phyloP scores from a whole-genome alignment of 2,888 invertebrate species.

The Cephus sareptanus region DNA sequence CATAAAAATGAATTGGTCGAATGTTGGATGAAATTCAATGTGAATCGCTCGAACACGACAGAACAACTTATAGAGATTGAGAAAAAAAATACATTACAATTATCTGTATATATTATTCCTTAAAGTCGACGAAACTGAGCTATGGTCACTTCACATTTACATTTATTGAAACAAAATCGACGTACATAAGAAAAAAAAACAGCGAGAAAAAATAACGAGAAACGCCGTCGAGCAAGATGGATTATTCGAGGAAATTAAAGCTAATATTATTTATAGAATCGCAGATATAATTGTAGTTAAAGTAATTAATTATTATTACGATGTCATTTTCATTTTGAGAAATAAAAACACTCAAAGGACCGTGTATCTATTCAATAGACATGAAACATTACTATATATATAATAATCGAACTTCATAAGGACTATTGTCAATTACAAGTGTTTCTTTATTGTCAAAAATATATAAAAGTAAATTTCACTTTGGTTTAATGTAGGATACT shows the following conservation, averaged over 20 bases:
- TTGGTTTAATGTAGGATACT: neutral
- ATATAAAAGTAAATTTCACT: conserved; percentile 2
- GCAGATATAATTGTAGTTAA: conserved; percentile 7
- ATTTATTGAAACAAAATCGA: conserved; percentile 15
- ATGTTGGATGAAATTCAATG: neutral
- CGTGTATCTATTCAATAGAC: neutral
- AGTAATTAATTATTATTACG: conserved; percentile 15
- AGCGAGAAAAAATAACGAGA: conserved; percentile 6
- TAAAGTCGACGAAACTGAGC: neutral
- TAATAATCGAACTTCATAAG: conserved; percentile 5
- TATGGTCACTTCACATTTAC: neutral
- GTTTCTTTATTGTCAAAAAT: neutral
- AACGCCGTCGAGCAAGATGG: neutral
- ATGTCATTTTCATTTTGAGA: conserved; percentile 31
- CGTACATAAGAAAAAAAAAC: conserved; percentile 30
- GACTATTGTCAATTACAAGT: conserved; percentile 2
- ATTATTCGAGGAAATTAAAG: neutral
- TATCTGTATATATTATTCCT: neutral
- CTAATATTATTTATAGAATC: conserved; percentile 11
- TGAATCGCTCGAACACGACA: neutral
- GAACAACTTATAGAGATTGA: neutral
- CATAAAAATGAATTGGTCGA: neutral
- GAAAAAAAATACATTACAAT: neutral
- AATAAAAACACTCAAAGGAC: conserved; percentile 20
- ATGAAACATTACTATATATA: neutral